These are phyloP conservation scores for Rhinogobius similis DNA, from an alignment of 2,113 vertebrate genomes.

Conservation along the genomic window DNA sequence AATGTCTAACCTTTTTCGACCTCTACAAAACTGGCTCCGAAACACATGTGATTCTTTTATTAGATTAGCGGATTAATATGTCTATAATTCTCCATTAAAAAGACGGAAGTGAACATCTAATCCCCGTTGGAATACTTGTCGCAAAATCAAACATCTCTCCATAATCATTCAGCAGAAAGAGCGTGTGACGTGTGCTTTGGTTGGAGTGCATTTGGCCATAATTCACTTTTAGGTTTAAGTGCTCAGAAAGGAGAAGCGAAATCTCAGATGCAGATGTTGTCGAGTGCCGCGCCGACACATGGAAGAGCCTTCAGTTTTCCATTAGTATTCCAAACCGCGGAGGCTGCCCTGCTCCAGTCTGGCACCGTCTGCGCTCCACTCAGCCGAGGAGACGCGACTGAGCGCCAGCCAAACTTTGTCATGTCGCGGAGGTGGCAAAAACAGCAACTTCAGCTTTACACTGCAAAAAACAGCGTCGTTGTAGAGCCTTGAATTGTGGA, in stretches of 20 bases:
- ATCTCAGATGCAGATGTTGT: constrained; percentile 15
- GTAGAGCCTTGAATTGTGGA: too few species aligned
- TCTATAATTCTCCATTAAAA: too few species aligned
- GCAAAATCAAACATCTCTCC: background rate
- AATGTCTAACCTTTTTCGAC: too few species aligned
- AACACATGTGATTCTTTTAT: background rate
- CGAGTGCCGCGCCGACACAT: constrained; percentile 61
- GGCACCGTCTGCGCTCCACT: constrained; percentile 35
- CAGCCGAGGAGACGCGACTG: constrained; percentile 33
- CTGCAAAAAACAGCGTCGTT: background rate
- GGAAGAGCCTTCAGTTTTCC: constrained; percentile 62
- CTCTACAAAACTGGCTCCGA: too few species aligned
- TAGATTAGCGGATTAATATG: too few species aligned
- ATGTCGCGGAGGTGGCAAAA: constrained; percentile 30
- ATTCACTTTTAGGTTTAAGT: constrained; percentile 59
- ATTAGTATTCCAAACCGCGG: constrained; percentile 63
- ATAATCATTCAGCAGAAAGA: background rate
- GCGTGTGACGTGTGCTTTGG: constrained; percentile 19
- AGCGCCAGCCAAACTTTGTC: constrained; percentile 51
- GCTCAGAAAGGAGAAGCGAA: constrained; percentile 49
- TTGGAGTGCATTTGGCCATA: constrained; percentile 44
- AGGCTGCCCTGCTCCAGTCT: constrained; percentile 48
- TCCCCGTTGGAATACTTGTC: background rate
- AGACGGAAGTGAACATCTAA: too few species aligned
- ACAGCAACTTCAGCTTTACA: constrained; percentile 34